Evolutionary conservation across 2,113 vertebrate genomes (phyloP), one percentile per base, ranked within the genome.

Genomic region (Labeo rohita): DNA sequence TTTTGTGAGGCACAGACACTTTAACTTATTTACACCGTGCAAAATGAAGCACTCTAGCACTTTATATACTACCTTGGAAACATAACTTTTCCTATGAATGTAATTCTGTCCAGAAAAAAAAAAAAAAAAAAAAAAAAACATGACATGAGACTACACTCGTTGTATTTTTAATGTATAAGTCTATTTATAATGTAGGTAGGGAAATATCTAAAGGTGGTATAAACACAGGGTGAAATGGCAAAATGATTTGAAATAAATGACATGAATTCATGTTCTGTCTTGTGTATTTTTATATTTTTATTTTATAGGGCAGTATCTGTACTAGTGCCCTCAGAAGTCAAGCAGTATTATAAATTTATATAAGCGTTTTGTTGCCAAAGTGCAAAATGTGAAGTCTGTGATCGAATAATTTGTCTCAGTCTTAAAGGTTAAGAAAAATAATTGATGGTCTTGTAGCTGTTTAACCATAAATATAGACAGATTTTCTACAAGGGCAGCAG

Each of bases 401-500:
- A 80, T 80, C 13, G 21, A 45, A 61, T 66, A 10, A 63, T 34
- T 66, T 23, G 61, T 80, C 39, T 80, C 8, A 3, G 36, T 8
- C 78, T 61, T n/a, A n/a, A 63, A 63, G 43, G 12, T 61, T 80
- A 80, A 43, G 43, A 63, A 49, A 80, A 47, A 15, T 9, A 66
- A 66, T 68, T 34, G 23, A 66, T 49, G n/a, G 39, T 18, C 43
- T 10, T 49, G 12, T 66, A 50, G 39, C 61, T 12, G 12, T 65
- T 34, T 12, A 66, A 34, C 23, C 23, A 34, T 66, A 81, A 82
- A 52, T 68, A 36, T 15, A 82, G 63, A 80, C 21, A n/a, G 45
- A 50, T 49, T 47, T 54, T 45, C 45, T 18, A 21, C 47, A 39
- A 68, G 28, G 23, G 6, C 28, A 18, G 80, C 80, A 70, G 65